These are phyloP conservation scores for Amphiprion percula DNA, from an alignment of 2,113 vertebrate species.

Conservation along the genomic window DNA sequence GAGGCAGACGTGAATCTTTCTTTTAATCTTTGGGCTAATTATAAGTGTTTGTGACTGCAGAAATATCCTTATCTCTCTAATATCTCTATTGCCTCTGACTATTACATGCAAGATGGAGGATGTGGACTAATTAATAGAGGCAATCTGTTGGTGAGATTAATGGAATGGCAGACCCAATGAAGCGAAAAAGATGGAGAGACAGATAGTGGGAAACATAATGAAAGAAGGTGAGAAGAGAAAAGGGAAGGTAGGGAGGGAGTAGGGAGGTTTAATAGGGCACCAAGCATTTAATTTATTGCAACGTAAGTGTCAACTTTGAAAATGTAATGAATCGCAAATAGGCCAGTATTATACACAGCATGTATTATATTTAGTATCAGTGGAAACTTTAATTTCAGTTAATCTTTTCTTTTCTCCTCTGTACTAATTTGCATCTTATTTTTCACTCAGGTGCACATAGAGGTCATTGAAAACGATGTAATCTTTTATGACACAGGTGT, in stretches of 20 bases:
- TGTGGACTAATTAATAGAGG: conserved; percentile 77
- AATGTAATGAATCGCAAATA: background rate
- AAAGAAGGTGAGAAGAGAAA: conserved; percentile 28
- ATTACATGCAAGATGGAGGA: conserved; percentile 76
- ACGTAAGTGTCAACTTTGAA: conserved; percentile 10
- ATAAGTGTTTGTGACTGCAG: conserved; percentile 68
- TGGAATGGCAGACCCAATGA: conserved; percentile 57
- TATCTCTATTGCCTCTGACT: conserved; percentile 76
- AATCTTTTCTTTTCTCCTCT: conserved; percentile 19
- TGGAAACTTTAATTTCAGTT: conserved; percentile 21
- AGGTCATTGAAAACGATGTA: conserved; percentile 14
- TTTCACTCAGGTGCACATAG: conserved; percentile 5
- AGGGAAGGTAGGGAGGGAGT: background rate
- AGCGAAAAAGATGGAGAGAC: conserved; percentile 60
- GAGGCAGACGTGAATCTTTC: conserved; percentile 34
- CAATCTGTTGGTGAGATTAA: conserved; percentile 78
- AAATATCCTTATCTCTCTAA: conserved; percentile 71
- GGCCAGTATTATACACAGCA: background rate
- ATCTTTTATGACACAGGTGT: conserved; percentile 10
- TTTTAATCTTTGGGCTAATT: conserved; percentile 71
- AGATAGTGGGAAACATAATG: conserved; percentile 62
- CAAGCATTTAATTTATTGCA: conserved; percentile 1
- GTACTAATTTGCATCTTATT: conserved; percentile 33
- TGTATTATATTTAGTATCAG: conserved; percentile 30
- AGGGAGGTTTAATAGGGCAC: conserved; percentile 6